A percentile compares a stretch with the other conserved stretches of the same genome.
These are phyloP conservation scores for Phaethornis superciliosus DNA, from an alignment of 2,113 vertebrate genomes.

Conservation along the genomic window DNA sequence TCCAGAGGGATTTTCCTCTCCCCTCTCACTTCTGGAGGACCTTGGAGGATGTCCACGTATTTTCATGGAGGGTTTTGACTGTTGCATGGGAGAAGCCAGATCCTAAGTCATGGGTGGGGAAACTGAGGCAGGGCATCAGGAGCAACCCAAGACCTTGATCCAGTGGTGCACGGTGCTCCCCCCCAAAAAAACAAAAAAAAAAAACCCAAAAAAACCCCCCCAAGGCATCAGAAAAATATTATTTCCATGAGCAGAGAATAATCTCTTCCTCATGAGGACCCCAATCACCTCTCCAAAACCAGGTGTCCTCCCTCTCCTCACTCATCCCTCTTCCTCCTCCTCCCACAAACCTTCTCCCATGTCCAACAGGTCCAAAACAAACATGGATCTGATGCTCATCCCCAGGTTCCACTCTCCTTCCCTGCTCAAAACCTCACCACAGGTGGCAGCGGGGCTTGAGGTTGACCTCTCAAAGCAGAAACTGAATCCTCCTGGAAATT, in stretches of 20 bases:
- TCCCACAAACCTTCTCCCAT: not conserved
- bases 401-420: not conserved
- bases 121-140: not conserved
- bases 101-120: not conserved
- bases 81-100: not conserved
- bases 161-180: accelerated
- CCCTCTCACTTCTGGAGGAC: not conserved
- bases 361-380: not conserved
- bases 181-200: no score
- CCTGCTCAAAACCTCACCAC: accelerated
- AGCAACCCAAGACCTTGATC: accelerated
- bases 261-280: not conserved
- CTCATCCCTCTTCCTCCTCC: not conserved
- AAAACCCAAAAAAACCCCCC: not conserved
- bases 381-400: accelerated
- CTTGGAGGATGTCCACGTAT: not conserved
- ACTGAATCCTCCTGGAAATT: not conserved
- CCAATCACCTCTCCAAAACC: not conserved
- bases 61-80: accelerated
- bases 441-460: accelerated
- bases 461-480: not conserved
- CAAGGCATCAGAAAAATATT: not conserved
- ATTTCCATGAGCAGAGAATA: accelerated
- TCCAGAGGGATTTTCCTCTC: not conserved
- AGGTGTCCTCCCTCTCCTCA: not conserved